These are phyloP conservation scores for Teleiodes luculella DNA, from an alignment of 2,888 invertebrate species.

Conservation along the genomic window DNA sequence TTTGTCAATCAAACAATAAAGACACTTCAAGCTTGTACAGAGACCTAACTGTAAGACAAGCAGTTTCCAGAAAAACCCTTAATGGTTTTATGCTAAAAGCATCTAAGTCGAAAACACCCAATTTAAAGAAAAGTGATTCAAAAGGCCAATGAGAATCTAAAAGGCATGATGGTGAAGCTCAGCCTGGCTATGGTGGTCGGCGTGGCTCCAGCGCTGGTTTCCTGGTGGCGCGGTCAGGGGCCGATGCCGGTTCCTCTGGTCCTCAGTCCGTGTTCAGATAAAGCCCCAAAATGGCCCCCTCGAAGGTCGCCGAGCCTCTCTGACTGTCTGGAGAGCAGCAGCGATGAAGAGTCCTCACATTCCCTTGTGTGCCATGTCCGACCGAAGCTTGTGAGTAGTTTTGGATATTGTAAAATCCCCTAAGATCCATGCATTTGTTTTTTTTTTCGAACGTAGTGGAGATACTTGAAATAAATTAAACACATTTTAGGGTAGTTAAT, in stretches of 20 bases:
- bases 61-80: not conserved
- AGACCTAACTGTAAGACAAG: not conserved
- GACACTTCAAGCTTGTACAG: not conserved
- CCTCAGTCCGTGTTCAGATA: conserved; percentile 44
- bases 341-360: conserved; percentile 69
- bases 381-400: conserved; percentile 62
- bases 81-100: too few species aligned
- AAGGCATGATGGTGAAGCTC: conserved; percentile 60
- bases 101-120: too few species aligned
- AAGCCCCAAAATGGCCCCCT: conserved; percentile 55
- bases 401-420: not conserved
- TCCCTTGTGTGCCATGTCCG: conserved; percentile 70
- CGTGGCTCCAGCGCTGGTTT: conserved; percentile 71
- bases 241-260: conserved; percentile 48
- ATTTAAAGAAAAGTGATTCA: too few species aligned
- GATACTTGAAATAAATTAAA: too few species aligned
- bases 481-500: too few species aligned
- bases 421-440: too few species aligned
- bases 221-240: conserved; percentile 69
- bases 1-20: too few species aligned
- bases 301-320: conserved; percentile 68
- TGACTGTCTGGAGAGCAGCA: conserved; percentile 70
- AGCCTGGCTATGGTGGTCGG: conserved; percentile 74
- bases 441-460: too few species aligned
- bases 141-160: not conserved